Conservation (phyloP, 2,113 vertebrate genomes). For the Thunnus thynnus region DNA sequence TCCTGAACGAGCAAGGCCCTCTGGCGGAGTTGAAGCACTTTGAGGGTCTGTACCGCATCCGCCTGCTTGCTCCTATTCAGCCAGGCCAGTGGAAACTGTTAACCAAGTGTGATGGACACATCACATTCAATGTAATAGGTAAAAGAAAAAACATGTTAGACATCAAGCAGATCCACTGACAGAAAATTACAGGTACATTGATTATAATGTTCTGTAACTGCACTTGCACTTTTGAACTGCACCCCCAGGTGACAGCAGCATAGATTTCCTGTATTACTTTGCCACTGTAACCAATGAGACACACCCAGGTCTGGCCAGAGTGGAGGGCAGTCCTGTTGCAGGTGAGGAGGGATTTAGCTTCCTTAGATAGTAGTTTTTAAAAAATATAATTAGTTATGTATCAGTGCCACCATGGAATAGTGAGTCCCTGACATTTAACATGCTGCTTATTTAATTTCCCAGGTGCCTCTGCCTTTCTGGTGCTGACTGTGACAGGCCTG, state of each 20-base stretch:
- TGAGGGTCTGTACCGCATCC: conserved; percentile 85
- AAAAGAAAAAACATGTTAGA: conserved; percentile 20
- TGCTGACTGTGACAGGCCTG: conserved; percentile 80
- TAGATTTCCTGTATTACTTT: conserved; percentile 92
- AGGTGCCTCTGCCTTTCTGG: conserved; percentile 81
- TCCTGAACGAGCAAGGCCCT: conserved; percentile 62
- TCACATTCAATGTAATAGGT: conserved; percentile 88
- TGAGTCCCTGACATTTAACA: background rate
- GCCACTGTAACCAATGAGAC: conserved; percentile 85
- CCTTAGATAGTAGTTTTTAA: background rate
- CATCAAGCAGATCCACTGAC: background rate
- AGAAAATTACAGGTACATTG: background rate
- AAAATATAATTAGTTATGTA: background rate
- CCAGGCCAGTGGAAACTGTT: conserved; percentile 86
- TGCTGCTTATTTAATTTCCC: background rate
- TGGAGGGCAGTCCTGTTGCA: conserved; percentile 87
- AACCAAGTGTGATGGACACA: conserved; percentile 71
- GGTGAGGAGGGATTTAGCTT: conserved; percentile 71
- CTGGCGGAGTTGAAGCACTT: conserved; percentile 77
- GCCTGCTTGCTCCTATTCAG: conserved; percentile 77
- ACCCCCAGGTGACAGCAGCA: conserved; percentile 83
- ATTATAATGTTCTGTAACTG: background rate
- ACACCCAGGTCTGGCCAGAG: conserved; percentile 88
- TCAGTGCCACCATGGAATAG: background rate
- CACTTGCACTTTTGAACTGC: conserved; percentile 15